Evolutionary conservation across 2,113 vertebrate species (phyloP), one percentile per base, ranked within the genome.

Genomic region (Coryphaenoides rupestris): DNA sequence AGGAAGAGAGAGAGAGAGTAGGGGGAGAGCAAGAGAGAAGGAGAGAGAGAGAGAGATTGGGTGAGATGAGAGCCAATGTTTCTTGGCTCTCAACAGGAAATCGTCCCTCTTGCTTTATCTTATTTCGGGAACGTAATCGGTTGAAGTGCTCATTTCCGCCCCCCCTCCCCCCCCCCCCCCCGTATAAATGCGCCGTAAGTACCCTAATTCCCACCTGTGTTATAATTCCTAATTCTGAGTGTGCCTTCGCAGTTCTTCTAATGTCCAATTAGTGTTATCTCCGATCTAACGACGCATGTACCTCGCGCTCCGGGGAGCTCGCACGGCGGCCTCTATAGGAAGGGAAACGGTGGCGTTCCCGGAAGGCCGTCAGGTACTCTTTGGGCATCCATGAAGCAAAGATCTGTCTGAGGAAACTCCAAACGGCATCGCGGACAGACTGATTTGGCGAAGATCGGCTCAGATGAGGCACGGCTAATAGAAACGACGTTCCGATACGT

Each of bases 111-210:
- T 69, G 73, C 80, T 84, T 78, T 80, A 78, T 85, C 66, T 83
- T 80, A 81, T 76, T 87, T 82, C 59, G 70, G 73, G 82, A 82
- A 81, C 83, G 75, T 69, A 69, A 86, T 87, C 84, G 84, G 81
- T 71, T 76, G 76, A 73, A 76, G 55, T 76, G 70, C 73, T 75
- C 72, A 75, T 73, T 79, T 65, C 63, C n/a, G n/a, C n/a, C n/a
- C n/a, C n/a, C n/a, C n/a, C n/a, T n/a, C n/a, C n/a, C n/a, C n/a
- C n/a, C n/a, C n/a, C n/a, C n/a, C n/a, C 64, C 68, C 28, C 28
- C 28, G 6, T 33, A 49, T 49, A 49, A n/a, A 49, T 58, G 61
- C 26, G 21, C 16, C 52, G 54, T 2, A 0, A 28, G 55, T 58
- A 69, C 60, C 47, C 70, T 70, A 65, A 65, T 46, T 46, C 52